Conservation (phyloP, 2,888 invertebrate genomes). For the Dinocampus coccinellae region DNA sequence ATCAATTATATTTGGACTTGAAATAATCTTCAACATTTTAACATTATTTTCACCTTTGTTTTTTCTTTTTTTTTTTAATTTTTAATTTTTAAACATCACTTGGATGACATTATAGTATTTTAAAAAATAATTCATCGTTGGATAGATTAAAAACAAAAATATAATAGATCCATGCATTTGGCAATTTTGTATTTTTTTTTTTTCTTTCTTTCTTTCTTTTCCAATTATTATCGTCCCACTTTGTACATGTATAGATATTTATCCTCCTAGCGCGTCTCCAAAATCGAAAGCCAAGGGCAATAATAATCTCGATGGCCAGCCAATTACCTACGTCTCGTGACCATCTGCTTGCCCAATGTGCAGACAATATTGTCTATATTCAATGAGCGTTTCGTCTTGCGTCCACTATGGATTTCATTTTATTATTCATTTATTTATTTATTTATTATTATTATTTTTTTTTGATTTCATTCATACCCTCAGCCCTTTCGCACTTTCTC, state of each 20-base stretch:
- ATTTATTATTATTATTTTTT: background rate
- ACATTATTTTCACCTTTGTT: no score
- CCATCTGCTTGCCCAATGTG: slow-evolving; percentile 60
- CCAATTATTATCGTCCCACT: background rate
- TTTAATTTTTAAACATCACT: no score
- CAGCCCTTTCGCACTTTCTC: no score
- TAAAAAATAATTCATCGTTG: no score
- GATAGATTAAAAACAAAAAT: no score
- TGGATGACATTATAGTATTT: no score
- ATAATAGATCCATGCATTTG: no score
- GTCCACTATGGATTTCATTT: slow-evolving; percentile 16
- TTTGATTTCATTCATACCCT: no score
- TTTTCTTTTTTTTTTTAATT: no score
- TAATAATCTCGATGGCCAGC: slow-evolving; percentile 62
- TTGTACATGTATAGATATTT: background rate
- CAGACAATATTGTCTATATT: slow-evolving; percentile 17
- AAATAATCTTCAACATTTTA: no score
- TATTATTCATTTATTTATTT: background rate
- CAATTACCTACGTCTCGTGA: slow-evolving; percentile 68
- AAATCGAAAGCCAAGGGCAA: slow-evolving; percentile 56
- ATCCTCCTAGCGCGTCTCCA: slow-evolving; percentile 32
- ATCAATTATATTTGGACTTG: no score
- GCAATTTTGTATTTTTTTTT: no score
- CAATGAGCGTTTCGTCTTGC: slow-evolving; percentile 40
- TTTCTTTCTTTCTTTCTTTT: background rate